phyloP scores from a whole-genome alignment of 2,888 invertebrate species.

The Aproaerema taeniolella region DNA sequence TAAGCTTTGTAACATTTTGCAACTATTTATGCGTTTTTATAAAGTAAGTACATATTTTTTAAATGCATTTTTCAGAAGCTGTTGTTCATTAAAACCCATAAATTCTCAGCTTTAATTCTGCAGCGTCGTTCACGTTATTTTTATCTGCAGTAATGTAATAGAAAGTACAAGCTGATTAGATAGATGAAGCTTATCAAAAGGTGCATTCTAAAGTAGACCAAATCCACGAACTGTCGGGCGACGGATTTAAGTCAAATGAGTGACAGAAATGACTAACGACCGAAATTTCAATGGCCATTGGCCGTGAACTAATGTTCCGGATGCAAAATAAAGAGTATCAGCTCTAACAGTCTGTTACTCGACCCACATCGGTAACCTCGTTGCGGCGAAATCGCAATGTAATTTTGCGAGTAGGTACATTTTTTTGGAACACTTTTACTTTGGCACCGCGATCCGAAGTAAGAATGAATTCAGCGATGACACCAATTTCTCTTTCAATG shows the following conservation, averaged over 20 bases:
- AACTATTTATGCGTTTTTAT: too few relatives aligned
- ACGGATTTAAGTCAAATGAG: background rate
- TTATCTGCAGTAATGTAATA: too few relatives aligned
- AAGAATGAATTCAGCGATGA: constrained; percentile 55
- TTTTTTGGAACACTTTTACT: constrained; percentile 76
- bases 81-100: too few relatives aligned
- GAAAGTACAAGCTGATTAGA: too few relatives aligned
- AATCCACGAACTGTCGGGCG: background rate
- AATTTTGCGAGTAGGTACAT: constrained; percentile 68
- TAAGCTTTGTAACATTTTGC: too few relatives aligned
- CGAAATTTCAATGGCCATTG: constrained; percentile 49
- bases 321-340: constrained; percentile 50
- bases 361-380: constrained; percentile 69
- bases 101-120: too few relatives aligned
- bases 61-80: too few relatives aligned
- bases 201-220: background rate
- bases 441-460: constrained; percentile 47
- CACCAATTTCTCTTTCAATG: constrained; percentile 75
- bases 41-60: too few relatives aligned
- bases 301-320: constrained; percentile 41
- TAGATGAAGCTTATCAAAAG: background rate
- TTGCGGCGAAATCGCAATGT: constrained; percentile 75
- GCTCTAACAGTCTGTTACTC: constrained; percentile 67
- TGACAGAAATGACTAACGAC: constrained; percentile 13
- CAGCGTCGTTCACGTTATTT: too few relatives aligned